Base-by-base conservation (phyloP, 2,797 vertebrate species). In the Enteromius fasciolatus region DNA sequence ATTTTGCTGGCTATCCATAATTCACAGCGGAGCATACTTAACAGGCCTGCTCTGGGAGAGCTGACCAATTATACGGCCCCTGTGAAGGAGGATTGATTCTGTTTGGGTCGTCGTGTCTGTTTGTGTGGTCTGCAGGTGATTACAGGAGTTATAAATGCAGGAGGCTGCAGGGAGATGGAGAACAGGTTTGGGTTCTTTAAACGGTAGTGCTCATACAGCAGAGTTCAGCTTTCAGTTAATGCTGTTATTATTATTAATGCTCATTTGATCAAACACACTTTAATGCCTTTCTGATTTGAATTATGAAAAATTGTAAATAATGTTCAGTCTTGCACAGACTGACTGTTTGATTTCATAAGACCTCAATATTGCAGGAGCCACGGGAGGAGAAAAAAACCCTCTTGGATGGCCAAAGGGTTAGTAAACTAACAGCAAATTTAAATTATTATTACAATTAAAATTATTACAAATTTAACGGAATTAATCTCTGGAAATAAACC, bases 1-100 rank as follows among this genome's bases (percentile, higher is more conserved):
- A 87, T 88, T 88, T 88, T 90, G 86, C 84, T 76, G 76, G 81
- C 76, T 76, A 87, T 89, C 84, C 87, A 90, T 90, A 90, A 89
- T 86, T 89, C 86, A 88, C 73, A 59, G 78, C 52, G 57, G 76
- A 86, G 78, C 87, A 75, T 85, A 83, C 79, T 88, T 87, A 87
- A 87, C 83, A 85, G 82, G 76, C 85, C 75, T 80, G 61, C 68
- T 76, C 69, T 61, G 73, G 74, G 85, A 87, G 77, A 89, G 77
- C 78, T 70, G 82, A 66, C 80, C 86, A 87, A 86, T 86, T 88
- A 89, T 80, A 79, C 57, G 23, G 82, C 50, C 64, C 73, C 79
- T 83, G 75, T 82, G 84, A 87, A 80, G 73, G 73, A 82, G 81
- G 81, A 87, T 64, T 86, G 85, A 86, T 85, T 85, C 76, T 67